phyloP scores from a whole-genome alignment of 2,888 invertebrate genomes.

The Nebria brevicollis region DNA sequence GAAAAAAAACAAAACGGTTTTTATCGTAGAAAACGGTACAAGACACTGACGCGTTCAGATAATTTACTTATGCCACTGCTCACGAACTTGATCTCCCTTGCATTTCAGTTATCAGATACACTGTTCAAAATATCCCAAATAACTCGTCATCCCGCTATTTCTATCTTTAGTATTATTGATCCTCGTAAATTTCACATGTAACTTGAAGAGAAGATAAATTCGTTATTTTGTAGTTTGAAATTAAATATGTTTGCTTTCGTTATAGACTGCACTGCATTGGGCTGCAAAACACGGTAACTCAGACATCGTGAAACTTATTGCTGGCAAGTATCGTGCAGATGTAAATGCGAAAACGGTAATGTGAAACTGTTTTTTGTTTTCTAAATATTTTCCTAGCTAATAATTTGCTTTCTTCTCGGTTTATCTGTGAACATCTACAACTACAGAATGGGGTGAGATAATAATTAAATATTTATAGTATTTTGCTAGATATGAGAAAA shows the following conservation, averaged over 20 bases:
- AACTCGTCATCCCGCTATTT: not conserved
- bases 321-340: constrained; percentile 85
- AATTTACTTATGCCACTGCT: not conserved
- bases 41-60: not conserved
- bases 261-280: constrained; percentile 96
- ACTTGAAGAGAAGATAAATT: not conserved
- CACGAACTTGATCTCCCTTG: constrained; percentile 20
- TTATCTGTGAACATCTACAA: constrained; percentile 55
- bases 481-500: too few species aligned
- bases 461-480: constrained; percentile 48
- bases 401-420: constrained; percentile 63
- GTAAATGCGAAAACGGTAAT: constrained; percentile 89
- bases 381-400: constrained; percentile 34
- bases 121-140: constrained; percentile 19
- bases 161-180: not conserved
- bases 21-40: constrained; percentile 1
- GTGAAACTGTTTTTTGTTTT: constrained; percentile 45
- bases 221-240: not conserved
- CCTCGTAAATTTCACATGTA: constrained; percentile 1
- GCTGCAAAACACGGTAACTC: constrained; percentile 94
- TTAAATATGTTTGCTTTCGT: constrained; percentile 40
- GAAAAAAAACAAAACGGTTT: not conserved
- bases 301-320: constrained; percentile 90
- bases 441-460: constrained; percentile 69
- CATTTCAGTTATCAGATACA: constrained; percentile 26